Percentiles rank a stretch among this genome's conserved stretches.
Evolutionary conservation across 2,113 vertebrate genomes (phyloP).

Genomic region (Romanogobio albipinnatus): DNA sequence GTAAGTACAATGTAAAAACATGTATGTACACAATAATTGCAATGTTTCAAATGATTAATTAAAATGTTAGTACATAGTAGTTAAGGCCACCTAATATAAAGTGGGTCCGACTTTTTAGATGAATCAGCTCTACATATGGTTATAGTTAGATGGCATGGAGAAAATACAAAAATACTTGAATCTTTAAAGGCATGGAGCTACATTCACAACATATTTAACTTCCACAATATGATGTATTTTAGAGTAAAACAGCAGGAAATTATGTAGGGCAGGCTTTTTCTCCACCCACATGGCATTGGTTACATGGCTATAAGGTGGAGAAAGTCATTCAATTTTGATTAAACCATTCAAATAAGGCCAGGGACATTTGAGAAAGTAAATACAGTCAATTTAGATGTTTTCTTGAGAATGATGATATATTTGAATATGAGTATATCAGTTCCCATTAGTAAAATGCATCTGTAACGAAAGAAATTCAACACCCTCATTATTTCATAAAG

Average conservation of each 20-base stretch:
- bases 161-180: too few species aligned
- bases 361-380: not conserved
- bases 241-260: not conserved
- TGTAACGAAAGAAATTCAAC: not conserved
- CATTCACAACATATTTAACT: not conserved
- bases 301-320: not conserved
- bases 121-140: too few species aligned
- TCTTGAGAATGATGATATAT: not conserved
- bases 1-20: too few species aligned
- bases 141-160: too few species aligned
- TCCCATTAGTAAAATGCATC: not conserved
- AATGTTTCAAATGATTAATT: too few species aligned
- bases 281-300: not conserved
- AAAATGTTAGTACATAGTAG: too few species aligned
- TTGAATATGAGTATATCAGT: not conserved
- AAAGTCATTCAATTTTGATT: not conserved
- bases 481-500: not conserved
- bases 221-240: not conserved
- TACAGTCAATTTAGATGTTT: not conserved
- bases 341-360: not conserved
- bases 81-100: too few species aligned
- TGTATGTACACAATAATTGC: too few species aligned
- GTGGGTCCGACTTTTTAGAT: too few species aligned
- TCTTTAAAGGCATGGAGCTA: not conserved
- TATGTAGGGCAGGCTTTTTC: not conserved